These are phyloP conservation scores for Buphagus erythrorhynchus DNA, from an alignment of 2,797 vertebrate species.

Conservation along the genomic window DNA sequence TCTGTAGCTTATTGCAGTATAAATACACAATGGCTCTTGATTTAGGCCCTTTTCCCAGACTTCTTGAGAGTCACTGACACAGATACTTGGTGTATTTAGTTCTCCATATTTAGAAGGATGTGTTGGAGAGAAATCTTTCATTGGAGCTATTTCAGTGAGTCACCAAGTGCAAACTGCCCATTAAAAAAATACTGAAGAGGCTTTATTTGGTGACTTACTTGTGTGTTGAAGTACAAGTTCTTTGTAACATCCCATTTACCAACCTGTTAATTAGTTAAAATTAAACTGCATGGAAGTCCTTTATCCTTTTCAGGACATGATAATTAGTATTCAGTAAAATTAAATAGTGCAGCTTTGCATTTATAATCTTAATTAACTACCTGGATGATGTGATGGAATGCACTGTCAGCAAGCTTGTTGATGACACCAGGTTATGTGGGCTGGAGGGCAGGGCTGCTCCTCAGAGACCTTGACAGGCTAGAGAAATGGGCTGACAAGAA, in stretches of 20 bases:
- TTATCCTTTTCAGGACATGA: not conserved
- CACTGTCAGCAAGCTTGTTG: not conserved
- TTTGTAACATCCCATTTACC: not conserved
- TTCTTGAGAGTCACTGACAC: not conserved
- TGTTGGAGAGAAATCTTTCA: not conserved
- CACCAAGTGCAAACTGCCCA: not conserved
- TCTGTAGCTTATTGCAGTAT: not conserved
- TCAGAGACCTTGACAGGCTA: not conserved
- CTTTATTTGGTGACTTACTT: not conserved
- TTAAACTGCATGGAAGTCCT: not conserved
- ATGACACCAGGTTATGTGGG: not conserved
- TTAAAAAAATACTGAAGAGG: not conserved
- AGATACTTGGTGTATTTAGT: not conserved
- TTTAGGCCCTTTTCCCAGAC: not conserved
- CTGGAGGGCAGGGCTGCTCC: not conserved
- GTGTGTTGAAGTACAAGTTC: not conserved
- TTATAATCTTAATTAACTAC: not conserved
- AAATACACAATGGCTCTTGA: not conserved
- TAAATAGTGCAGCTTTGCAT: not conserved
- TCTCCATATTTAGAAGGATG: slow-evolving; percentile 3
- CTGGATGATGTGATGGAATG: not conserved
- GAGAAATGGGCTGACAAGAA: not conserved
- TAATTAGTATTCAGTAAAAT: slow-evolving; percentile 2
- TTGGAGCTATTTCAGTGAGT: slow-evolving; percentile 3
- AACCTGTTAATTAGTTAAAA: slow-evolving; percentile 38